phyloP scores from a whole-genome alignment of 2,797 vertebrate genomes.

The Huso huso region DNA sequence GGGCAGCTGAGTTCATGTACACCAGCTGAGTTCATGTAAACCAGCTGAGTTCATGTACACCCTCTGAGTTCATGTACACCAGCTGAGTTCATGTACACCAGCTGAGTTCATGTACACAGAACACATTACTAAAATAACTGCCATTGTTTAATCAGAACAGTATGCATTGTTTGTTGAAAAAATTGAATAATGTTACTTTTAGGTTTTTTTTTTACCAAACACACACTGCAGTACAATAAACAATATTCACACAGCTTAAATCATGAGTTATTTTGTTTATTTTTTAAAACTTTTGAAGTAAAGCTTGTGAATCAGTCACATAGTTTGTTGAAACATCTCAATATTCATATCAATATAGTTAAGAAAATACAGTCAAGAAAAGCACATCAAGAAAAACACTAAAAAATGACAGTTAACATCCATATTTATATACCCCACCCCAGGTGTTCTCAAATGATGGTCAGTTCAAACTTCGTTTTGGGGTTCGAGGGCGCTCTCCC shows the following conservation, averaged over 20 bases:
- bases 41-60: too few relatives aligned
- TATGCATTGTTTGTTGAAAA: not conserved
- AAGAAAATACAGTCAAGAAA: not conserved
- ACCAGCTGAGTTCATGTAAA: too few relatives aligned
- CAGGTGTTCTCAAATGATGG: constrained; percentile 91
- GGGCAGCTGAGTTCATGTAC: not conserved
- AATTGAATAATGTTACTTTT: not conserved
- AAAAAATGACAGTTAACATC: not conserved
- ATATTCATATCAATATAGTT: not conserved
- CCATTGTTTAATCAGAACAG: not conserved
- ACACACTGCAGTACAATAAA: too few relatives aligned
- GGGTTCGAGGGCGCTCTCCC: constrained; percentile 84
- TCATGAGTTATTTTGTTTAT: not conserved
- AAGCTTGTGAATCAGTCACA: not conserved
- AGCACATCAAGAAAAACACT: not conserved
- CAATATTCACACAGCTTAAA: too few relatives aligned
- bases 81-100: not conserved
- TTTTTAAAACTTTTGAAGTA: not conserved
- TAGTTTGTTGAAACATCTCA: constrained; percentile 3
- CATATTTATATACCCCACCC: not conserved
- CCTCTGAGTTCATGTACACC: not conserved
- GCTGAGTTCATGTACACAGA: not conserved
- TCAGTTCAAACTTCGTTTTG: constrained; percentile 90
- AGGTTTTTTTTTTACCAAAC: too few relatives aligned
- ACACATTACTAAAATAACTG: not conserved